Evolutionary conservation across 2,113 vertebrate genomes (phyloP).

Genomic region (Pristiophorus japonicus): DNA sequence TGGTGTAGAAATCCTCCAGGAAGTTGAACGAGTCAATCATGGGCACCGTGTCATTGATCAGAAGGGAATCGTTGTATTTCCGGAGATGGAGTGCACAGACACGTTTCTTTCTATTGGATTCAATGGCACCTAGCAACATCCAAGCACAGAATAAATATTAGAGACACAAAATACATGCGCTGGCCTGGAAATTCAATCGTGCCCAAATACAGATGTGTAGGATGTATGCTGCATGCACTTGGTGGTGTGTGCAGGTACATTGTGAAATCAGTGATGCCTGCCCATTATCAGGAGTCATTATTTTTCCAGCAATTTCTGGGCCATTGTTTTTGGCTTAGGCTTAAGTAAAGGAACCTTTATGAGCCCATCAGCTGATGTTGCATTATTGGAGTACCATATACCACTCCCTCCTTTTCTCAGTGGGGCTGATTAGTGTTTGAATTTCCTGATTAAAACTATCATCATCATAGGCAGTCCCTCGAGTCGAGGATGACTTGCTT

Average conservation of each 20-base stretch:
- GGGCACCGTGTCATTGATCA: slow-evolving; percentile 72
- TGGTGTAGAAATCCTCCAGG: slow-evolving; percentile 63
- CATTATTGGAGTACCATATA: background rate
- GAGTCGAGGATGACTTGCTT: too few species aligned
- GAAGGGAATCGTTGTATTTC: slow-evolving; percentile 78
- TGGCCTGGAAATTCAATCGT: background rate
- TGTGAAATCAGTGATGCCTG: background rate
- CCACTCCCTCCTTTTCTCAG: background rate
- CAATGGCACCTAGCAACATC: slow-evolving; percentile 53
- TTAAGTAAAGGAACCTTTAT: too few species aligned
- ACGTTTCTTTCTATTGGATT: slow-evolving; percentile 49
- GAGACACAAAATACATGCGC: background rate
- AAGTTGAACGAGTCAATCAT: slow-evolving; percentile 66
- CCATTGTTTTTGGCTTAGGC: too few species aligned
- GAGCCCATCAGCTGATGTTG: background rate
- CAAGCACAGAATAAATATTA: background rate
- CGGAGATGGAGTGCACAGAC: slow-evolving; percentile 74
- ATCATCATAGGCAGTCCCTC: too few species aligned
- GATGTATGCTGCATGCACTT: too few species aligned
- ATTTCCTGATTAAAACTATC: background rate
- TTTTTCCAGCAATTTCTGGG: background rate
- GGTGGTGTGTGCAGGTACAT: background rate
- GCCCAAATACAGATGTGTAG: too few species aligned
- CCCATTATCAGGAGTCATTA: background rate
- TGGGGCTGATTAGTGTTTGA: background rate